These are phyloP conservation scores for Drosophila greeni DNA, from an alignment of 2,888 invertebrate species.

Conservation along the genomic window DNA sequence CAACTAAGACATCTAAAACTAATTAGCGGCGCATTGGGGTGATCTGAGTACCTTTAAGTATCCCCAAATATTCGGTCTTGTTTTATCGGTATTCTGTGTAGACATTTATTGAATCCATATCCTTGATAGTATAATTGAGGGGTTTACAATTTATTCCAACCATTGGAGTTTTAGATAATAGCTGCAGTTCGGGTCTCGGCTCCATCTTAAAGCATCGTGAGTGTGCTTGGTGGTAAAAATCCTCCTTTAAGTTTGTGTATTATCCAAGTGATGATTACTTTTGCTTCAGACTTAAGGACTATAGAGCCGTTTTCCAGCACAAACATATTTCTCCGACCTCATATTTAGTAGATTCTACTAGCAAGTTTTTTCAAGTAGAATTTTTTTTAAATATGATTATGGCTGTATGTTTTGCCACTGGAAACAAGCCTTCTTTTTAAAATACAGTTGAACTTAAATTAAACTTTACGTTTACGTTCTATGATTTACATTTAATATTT, in stretches of 20 bases:
- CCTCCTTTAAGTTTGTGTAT: neutral
- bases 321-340: neutral
- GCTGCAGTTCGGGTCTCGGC: neutral
- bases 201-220: neutral
- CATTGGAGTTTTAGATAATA: conserved; percentile 2
- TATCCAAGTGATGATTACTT: neutral
- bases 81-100: conserved; percentile 3
- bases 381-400: neutral
- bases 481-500: neutral
- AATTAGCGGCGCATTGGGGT: neutral
- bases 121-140: neutral
- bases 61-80: neutral
- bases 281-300: neutral
- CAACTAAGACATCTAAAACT: neutral
- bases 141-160: conserved; percentile 5
- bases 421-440: neutral
- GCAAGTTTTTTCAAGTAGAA: neutral
- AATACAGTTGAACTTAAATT: neutral
- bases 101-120: conserved; percentile 13
- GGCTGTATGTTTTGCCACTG: conserved; percentile 1
- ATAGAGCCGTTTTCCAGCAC: neutral
- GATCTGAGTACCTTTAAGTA: conserved; percentile 2
- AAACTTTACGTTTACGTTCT: neutral
- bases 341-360: neutral
- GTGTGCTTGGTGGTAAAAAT: neutral